A percentile compares a stretch with the other conserved stretches of the same genome.
Evolutionary conservation across 2,113 vertebrate species (phyloP).

Genomic region (Piprites chloris): DNA sequence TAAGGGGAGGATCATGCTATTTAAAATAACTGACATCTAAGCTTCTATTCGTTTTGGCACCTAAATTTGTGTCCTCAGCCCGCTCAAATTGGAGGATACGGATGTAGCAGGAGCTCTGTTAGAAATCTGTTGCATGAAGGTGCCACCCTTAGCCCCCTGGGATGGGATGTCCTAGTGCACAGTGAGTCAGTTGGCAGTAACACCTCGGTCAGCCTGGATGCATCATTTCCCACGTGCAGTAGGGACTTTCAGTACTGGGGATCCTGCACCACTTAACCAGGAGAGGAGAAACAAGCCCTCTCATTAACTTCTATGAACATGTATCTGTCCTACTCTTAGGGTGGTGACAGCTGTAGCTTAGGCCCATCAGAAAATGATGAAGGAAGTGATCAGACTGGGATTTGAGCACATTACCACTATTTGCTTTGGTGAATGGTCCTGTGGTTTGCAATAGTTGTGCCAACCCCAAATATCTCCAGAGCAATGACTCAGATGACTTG

Average conservation of each 20-base stretch:
- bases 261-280: neutral
- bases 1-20: slow-evolving; percentile 25
- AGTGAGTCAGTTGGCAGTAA: neutral
- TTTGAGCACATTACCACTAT: neutral
- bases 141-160: neutral
- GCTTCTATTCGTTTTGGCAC: neutral
- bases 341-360: neutral
- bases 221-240: neutral
- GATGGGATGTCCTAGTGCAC: neutral
- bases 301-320: neutral
- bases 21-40: slow-evolving; percentile 47
- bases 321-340: neutral
- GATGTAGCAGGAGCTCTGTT: neutral
- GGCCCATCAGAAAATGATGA: neutral
- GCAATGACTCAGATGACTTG: neutral
- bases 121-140: neutral
- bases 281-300: neutral
- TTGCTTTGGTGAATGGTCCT: neutral
- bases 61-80: neutral
- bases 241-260: neutral
- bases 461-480: neutral
- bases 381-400: neutral
- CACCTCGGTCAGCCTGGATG: fast-evolving
- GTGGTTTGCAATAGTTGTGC: neutral
- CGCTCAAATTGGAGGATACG: neutral